Base-by-base conservation (phyloP, 2,888 invertebrate genomes). In the Lasioglossum figueresi region DNA sequence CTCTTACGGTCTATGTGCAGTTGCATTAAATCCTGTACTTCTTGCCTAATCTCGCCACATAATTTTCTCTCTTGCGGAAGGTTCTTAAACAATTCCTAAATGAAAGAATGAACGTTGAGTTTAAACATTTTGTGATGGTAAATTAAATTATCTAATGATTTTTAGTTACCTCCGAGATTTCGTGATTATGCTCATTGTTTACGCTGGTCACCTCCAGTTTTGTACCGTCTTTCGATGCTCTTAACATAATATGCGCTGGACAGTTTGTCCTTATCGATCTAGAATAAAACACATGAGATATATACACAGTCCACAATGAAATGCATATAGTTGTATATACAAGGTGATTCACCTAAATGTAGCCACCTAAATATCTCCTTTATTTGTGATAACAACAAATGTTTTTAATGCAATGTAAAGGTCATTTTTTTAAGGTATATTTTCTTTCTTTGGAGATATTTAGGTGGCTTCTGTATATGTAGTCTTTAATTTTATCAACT, bases 141-240 rank as follows among this genome's bases (percentile, higher is more conserved):
- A 23, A 14, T 34, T 76, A 3, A 14, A 27, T 37, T 34, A 37
- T 37, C 10, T 8, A 63, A 23, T 23, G 23, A 23, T 68, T n/a
- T 2, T n/a, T 37, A 37, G 59, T 70, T 89, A 93, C 94, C 91
- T 95, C 95, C 2, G 95, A 95, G 59, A 95, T 95, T 88, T 95
- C 95, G 80, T 95, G 95, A 91, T 95, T 95, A 88, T 95, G 95
- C 52, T 95, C 94, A 83, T 95, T 95, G 86, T 95, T 95, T 19
- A 95, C 95, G 82, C 95, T 95, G n/a, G 95, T 95, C 3, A 95
- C 95, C 92, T 95, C 95, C 52, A 95, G 87, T 85, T 95, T 94
- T 56, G 93, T 94, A 45, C 95, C 95, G 88, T 94, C 95, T 90
- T 95, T 95, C 10, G 95, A 94, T 43, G 95, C 95, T 68, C 95